phyloP scores from a whole-genome alignment of 2,797 vertebrate genomes.

The Poecile montanus region DNA sequence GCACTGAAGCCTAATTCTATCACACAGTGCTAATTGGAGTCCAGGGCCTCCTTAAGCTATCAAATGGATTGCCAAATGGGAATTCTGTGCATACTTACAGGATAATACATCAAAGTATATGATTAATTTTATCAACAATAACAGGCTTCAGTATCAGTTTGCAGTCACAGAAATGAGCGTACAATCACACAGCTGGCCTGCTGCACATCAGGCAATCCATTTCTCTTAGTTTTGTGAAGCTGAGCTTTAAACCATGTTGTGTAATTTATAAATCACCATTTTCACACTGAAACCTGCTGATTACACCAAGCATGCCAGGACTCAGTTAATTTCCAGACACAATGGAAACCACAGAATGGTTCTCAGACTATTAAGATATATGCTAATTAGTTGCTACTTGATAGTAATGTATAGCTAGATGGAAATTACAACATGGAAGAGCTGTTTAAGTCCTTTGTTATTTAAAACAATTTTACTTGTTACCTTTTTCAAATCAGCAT shows the following conservation, averaged over 20 bases:
- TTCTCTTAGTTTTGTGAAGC: not conserved
- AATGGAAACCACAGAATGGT: not conserved
- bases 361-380: not conserved
- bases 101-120: not conserved
- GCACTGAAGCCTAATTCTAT: not conserved
- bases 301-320: not conserved
- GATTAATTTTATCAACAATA: constrained; percentile 28
- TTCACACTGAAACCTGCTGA: not conserved
- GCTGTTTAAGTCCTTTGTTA: not conserved
- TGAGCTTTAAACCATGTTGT: not conserved
- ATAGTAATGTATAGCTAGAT: not conserved
- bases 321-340: not conserved
- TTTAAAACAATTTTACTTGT: not conserved
- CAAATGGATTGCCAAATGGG: not conserved
- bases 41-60: not conserved
- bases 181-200: not conserved
- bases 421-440: not conserved
- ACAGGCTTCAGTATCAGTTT: not conserved
- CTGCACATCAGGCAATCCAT: not conserved
- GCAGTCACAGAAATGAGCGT: not conserved
- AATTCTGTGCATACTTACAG: not conserved
- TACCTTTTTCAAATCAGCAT: not conserved
- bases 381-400: not conserved
- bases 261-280: not conserved
- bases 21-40: not conserved